Evolutionary conservation across 1,140 invertebrate genomes (phyloP).

Genomic region (Zaprionus ghesquierei): DNA sequence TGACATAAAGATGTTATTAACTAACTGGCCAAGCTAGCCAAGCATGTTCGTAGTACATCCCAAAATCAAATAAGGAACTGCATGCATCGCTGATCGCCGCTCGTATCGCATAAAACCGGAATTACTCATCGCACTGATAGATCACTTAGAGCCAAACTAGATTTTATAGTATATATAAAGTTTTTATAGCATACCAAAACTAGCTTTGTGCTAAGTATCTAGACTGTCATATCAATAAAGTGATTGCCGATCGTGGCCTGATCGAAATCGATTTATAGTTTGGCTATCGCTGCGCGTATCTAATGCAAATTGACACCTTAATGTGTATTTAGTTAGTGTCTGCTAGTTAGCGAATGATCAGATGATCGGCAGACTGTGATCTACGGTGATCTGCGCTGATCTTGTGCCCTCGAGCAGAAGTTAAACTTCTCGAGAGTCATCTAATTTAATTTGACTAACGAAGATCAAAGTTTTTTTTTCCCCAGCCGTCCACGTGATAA

Average conservation of each 20-base stretch:
- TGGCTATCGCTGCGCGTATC: slow-evolving; percentile 1
- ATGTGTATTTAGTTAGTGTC: slow-evolving; percentile 10
- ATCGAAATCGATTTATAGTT: background rate
- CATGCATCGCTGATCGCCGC: background rate
- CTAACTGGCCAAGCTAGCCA: background rate
- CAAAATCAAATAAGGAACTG: slow-evolving; percentile 38
- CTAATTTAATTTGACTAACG: slow-evolving; percentile 24
- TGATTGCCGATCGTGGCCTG: background rate
- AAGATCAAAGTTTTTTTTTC: slow-evolving; percentile 22
- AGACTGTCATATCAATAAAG: background rate
- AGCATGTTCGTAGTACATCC: background rate
- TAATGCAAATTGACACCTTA: slow-evolving; percentile 26
- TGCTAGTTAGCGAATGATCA: slow-evolving; percentile 18
- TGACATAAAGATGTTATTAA: slow-evolving; percentile 17
- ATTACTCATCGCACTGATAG: slow-evolving; percentile 27
- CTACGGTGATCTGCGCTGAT: background rate
- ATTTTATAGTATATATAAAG: slow-evolving; percentile 8
- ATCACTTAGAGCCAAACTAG: slow-evolving; percentile 23
- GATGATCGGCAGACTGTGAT: background rate
- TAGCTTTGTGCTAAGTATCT: background rate
- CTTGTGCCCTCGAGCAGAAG: background rate
- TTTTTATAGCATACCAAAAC: background rate
- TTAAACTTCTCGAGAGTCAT: slow-evolving; percentile 9
- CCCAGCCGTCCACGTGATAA: background rate
- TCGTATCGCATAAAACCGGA: slow-evolving; percentile 21